Evolutionary conservation across 2,888 invertebrate genomes (phyloP).

Genomic region (Aleiodes leptofemur): DNA sequence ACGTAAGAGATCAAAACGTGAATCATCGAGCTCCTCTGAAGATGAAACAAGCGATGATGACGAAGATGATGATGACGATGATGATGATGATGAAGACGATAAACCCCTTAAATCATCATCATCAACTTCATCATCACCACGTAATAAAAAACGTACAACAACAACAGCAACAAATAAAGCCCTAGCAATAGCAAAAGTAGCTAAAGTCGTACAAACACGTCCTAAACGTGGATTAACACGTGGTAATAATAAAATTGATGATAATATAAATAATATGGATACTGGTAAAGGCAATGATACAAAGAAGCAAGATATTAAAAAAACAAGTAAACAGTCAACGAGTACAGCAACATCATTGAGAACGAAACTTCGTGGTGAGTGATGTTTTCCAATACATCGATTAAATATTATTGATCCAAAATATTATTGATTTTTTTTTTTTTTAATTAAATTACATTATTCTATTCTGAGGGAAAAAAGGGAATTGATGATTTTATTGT

Average conservation of each 20-base stretch:
- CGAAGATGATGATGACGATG: constrained; percentile 46
- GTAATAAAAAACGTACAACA: constrained; percentile 58
- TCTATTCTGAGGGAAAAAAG: not conserved
- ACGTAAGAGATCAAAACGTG: constrained; percentile 66
- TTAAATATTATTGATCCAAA: constrained; percentile 34
- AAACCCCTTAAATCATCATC: constrained; percentile 26
- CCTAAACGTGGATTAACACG: constrained; percentile 61
- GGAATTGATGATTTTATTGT: not conserved
- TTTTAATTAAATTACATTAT: not conserved
- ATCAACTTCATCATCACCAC: constrained; percentile 43
- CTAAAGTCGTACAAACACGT: constrained; percentile 60
- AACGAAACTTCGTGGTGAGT: constrained; percentile 68
- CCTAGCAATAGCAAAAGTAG: constrained; percentile 67
- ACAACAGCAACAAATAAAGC: constrained; percentile 61
- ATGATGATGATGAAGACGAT: constrained; percentile 48
- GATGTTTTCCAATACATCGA: constrained; percentile 42
- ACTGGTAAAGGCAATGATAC: constrained; percentile 49
- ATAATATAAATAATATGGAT: constrained; percentile 50
- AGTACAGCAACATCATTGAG: constrained; percentile 65
- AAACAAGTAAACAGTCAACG: constrained; percentile 54
- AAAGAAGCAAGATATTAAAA: constrained; percentile 67
- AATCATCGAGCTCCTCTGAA: constrained; percentile 59
- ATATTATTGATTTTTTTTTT: constrained; percentile 28
- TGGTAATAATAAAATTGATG: constrained; percentile 60
- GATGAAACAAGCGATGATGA: constrained; percentile 61